phyloP scores from a whole-genome alignment of 1,140 invertebrate species.

The Cydia pomonella region DNA sequence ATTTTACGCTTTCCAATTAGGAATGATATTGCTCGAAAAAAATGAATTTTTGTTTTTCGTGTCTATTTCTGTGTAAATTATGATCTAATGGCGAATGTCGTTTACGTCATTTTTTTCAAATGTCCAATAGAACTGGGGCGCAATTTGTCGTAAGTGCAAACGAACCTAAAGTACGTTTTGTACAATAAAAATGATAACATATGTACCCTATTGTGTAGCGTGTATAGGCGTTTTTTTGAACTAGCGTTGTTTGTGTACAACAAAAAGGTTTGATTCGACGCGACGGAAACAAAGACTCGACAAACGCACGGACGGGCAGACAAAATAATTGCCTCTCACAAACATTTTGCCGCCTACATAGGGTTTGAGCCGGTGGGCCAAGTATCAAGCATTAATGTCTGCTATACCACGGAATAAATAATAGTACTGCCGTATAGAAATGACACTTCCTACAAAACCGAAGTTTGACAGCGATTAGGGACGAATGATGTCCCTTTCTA shows the following conservation, averaged over 20 bases:
- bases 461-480: too few species aligned
- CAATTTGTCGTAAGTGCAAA: neutral
- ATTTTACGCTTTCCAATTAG: neutral
- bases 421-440: too few species aligned
- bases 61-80: neutral
- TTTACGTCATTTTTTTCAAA: neutral
- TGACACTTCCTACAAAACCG: too few species aligned
- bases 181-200: neutral
- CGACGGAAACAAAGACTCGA: slow-evolving; percentile 38
- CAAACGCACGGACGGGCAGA: slow-evolving; percentile 54
- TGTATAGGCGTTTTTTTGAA: neutral
- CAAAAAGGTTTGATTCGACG: slow-evolving; percentile 33
- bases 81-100: neutral
- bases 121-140: neutral
- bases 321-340: slow-evolving; percentile 62
- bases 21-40: neutral
- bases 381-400: slow-evolving; percentile 38
- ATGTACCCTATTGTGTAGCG: neutral
- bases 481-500: too few species aligned
- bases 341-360: slow-evolving; percentile 53
- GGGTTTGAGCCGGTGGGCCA: slow-evolving; percentile 37
- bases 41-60: neutral
- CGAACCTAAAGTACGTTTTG: neutral
- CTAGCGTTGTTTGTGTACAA: neutral
- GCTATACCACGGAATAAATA: neutral